Conservation (phyloP, 2,113 vertebrate genomes). For the Bettongia penicillata region DNA sequence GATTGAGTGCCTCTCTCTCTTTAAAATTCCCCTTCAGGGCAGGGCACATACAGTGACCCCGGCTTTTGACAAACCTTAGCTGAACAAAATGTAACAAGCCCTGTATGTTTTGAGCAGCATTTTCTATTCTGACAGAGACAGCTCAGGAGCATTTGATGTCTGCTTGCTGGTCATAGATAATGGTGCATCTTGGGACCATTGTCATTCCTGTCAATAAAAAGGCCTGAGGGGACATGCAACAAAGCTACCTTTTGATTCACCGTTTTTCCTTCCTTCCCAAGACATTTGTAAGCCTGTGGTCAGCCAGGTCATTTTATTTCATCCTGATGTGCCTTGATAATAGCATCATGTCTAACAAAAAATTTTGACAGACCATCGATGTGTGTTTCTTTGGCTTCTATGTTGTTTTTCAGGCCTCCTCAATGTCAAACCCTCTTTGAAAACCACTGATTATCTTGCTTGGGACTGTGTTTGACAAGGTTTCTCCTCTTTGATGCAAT, state of each 20-base stretch:
- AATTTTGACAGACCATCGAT: slow-evolving; percentile 87
- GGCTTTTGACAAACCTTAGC: slow-evolving; percentile 97
- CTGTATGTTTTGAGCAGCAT: slow-evolving; percentile 87
- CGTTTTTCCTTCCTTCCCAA: slow-evolving; percentile 86
- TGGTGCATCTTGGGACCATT: slow-evolving; percentile 98
- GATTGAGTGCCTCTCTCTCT: slow-evolving; percentile 86
- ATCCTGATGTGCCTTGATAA: slow-evolving; percentile 91
- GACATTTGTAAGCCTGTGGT: slow-evolving; percentile 88
- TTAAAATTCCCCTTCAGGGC: slow-evolving; percentile 90
- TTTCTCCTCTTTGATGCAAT: slow-evolving; percentile 93
- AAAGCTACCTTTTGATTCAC: slow-evolving; percentile 94
- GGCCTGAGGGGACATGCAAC: slow-evolving; percentile 88
- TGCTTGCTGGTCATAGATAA: slow-evolving; percentile 98
- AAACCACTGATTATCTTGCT: slow-evolving; percentile 89
- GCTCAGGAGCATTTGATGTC: slow-evolving; percentile 96
- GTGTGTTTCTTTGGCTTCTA: slow-evolving; percentile 82
- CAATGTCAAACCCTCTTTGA: slow-evolving; percentile 91
- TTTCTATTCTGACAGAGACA: slow-evolving; percentile 93
- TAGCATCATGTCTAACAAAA: slow-evolving; percentile 86
- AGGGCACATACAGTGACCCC: slow-evolving; percentile 89
- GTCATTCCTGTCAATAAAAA: slow-evolving; percentile 98
- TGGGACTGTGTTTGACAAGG: slow-evolving; percentile 91
- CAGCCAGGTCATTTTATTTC: slow-evolving; percentile 91
- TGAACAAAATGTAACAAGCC: slow-evolving; percentile 93
- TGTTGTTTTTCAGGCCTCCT: slow-evolving; percentile 86